Evolutionary conservation across 2,113 vertebrate species (phyloP).

Genomic region (Lepidothrix coronata): DNA sequence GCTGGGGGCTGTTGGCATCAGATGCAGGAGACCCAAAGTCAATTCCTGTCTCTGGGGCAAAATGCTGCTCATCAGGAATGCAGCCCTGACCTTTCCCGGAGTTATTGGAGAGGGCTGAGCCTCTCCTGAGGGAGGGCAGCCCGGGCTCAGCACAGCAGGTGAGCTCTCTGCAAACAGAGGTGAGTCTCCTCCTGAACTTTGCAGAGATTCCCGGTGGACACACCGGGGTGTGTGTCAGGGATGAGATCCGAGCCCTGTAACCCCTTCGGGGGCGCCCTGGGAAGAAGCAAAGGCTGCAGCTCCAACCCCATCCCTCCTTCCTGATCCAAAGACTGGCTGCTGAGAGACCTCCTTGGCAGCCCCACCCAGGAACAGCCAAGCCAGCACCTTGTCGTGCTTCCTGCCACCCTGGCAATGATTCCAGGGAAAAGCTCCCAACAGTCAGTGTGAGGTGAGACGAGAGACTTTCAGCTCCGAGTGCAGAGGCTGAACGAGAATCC

Average conservation of each 20-base stretch:
- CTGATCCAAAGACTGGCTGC: fast-evolving
- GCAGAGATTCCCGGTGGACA: not conserved
- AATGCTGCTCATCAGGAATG: not conserved
- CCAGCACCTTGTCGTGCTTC: not conserved
- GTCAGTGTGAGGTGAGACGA: not conserved
- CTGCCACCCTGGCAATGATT: not conserved
- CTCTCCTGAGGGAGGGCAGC: not conserved
- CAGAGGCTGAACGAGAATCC: not conserved
- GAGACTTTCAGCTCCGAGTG: not conserved
- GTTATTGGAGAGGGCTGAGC: not conserved
- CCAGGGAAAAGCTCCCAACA: not conserved
- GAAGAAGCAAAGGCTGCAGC: not conserved
- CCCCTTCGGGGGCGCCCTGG: not conserved
- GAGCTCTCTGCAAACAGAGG: constrained; percentile 5
- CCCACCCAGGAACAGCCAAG: not conserved
- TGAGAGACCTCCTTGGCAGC: too few relatives aligned
- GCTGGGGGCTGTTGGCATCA: not conserved
- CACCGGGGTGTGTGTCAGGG: fast-evolving
- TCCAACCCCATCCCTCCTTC: fast-evolving
- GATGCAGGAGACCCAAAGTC: not conserved
- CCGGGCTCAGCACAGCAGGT: not conserved
- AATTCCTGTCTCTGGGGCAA: not conserved
- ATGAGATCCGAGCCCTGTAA: not conserved
- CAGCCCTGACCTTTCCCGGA: constrained; percentile 44
- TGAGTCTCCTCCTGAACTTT: constrained; percentile 51